Evolutionary conservation across 1,140 invertebrate genomes (phyloP), one percentile per base, ranked within the genome.

Genomic region (Grapholita molesta): DNA sequence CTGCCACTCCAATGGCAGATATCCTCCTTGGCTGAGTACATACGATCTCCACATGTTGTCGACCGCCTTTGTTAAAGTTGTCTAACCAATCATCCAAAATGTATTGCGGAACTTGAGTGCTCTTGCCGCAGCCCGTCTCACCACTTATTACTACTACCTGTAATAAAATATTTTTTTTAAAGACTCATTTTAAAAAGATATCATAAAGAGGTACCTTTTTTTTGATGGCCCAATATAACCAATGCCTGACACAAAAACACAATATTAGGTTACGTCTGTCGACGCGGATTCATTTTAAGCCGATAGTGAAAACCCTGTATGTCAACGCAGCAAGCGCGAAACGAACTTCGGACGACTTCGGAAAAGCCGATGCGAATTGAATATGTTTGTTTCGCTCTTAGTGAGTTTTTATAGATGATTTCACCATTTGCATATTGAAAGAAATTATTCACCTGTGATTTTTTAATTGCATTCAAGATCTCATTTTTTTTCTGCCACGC

Each of bases 11-110:
- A 72, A 99, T 96, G 15, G 98, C 98, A 24, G 98, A 97, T 78
- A 99, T 96, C 73, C 98, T 93, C 66, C 98, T 93, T 0, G 98
- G 98, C 85, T 99, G 98, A 0, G 98, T 99, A 76, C 97, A 98
- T 52, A 99, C 93, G 70, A 99, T 97, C 82, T 96, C 95, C 35
- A 96, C 94, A 74, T 96, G 93, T 11, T 91, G 76, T 15, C 87
- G 83, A 11, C 87, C 85, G 25, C 81, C 79, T 15, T 88, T 85
- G 21, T 79, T 76, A 69, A 89, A 92, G 64, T 92, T 92, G 0
- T 84, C 75, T 5, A 94, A 73, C 94, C 94, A 97, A 77, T 96
- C 92, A 86, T 99, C 97, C 12, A 99, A 84, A 73, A 99, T 96
- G 82, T 96, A 99, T 87, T 99, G 98, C 1, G 98, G 97, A 21